A percentile compares a stretch with the other conserved stretches of the same genome.
These are phyloP conservation scores for Capricornis sumatraensis DNA, from an alignment of 2,113 vertebrate genomes.

Conservation along the genomic window DNA sequence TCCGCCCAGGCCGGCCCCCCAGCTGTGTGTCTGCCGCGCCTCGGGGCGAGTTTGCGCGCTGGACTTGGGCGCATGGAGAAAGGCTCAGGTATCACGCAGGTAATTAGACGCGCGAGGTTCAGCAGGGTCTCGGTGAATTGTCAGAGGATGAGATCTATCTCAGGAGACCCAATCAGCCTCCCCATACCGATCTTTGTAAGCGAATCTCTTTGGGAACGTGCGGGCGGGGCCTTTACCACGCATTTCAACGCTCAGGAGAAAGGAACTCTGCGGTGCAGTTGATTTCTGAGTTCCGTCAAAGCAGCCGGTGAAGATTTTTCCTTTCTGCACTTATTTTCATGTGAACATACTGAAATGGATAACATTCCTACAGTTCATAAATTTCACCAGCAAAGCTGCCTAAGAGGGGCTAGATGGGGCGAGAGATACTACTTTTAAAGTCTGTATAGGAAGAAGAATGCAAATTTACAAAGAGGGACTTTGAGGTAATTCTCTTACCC, in stretches of 20 bases:
- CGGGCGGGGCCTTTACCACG: constrained; percentile 74
- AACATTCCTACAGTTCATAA: constrained; percentile 10
- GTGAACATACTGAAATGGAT: constrained; percentile 40
- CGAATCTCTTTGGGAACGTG: constrained; percentile 80
- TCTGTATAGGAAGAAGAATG: background rate
- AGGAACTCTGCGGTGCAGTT: constrained; percentile 1
- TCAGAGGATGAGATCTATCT: constrained; percentile 78
- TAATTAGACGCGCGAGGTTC: constrained; percentile 78
- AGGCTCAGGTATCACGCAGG: constrained; percentile 79
- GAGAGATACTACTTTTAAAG: background rate
- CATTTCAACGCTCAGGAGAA: constrained; percentile 66
- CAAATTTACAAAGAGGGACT: background rate
- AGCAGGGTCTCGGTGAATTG: constrained; percentile 66
- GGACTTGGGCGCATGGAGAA: constrained; percentile 44
- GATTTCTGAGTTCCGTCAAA: constrained; percentile 63
- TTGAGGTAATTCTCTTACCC: background rate
- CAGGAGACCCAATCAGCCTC: constrained; percentile 72
- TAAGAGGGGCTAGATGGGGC: background rate
- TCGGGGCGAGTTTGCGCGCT: constrained; percentile 74
- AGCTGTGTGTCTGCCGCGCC: constrained; percentile 62
- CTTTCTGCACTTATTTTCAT: constrained; percentile 41
- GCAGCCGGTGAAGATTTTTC: constrained; percentile 59
- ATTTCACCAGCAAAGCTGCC: background rate
- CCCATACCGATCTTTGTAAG: constrained; percentile 74
- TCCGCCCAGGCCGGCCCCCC: constrained; percentile 14